Evolutionary conservation across 2,797 vertebrate species (phyloP).

Genomic region (Scomberomorus guttatus): DNA sequence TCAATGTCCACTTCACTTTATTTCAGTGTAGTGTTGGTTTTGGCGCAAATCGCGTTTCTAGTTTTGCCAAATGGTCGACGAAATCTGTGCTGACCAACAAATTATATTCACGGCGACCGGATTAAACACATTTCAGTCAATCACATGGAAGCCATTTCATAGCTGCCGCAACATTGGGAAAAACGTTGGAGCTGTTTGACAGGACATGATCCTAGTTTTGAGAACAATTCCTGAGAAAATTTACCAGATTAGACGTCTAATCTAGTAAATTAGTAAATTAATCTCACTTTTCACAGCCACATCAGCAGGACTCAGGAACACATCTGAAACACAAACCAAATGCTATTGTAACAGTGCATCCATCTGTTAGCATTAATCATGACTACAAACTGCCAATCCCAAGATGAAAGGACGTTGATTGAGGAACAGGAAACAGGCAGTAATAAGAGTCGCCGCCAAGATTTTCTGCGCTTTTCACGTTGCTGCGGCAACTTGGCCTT

Average conservation of each 20-base stretch:
- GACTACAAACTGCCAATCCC: conserved; percentile 32
- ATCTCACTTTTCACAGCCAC: background rate
- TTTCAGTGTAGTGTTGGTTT: conserved; percentile 30
- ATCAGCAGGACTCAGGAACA: background rate
- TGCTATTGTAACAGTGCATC: background rate
- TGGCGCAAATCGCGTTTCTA: background rate
- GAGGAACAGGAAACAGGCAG: conserved; percentile 69
- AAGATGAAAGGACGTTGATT: conserved; percentile 61
- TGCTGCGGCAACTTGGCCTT: conserved; percentile 44
- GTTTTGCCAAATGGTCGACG: background rate
- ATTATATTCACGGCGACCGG: conserved; percentile 18
- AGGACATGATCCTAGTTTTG: background rate
- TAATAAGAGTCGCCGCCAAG: conserved; percentile 30
- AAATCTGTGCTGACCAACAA: background rate
- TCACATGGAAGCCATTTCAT: conserved; percentile 22
- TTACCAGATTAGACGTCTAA: too few species aligned
- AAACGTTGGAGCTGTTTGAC: background rate
- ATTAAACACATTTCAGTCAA: conserved; percentile 36
- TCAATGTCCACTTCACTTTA: conserved; percentile 31
- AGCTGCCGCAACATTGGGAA: conserved; percentile 21
- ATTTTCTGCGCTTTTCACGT: conserved; percentile 36
- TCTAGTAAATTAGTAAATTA: background rate
- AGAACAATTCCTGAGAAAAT: background rate
- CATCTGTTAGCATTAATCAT: conserved; percentile 52
- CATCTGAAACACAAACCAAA: background rate